Evolutionary conservation across 1,140 invertebrate species (phyloP).

Genomic region (Trissolcus basalis): DNA sequence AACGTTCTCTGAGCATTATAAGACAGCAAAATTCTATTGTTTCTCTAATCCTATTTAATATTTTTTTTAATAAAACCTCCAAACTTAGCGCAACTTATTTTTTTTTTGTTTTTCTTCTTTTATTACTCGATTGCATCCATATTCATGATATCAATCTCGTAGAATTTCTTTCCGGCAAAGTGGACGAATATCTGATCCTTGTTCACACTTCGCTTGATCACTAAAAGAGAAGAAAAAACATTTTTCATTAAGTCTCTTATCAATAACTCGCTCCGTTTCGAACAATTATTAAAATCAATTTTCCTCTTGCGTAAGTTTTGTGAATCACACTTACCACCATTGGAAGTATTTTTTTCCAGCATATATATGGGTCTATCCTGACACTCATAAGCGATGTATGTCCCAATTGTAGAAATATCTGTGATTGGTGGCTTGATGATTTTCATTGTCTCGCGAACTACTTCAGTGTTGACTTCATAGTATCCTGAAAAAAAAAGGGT

Average conservation of each 20-base stretch:
- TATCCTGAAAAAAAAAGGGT: conserved; percentile 77
- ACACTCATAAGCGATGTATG: conserved; percentile 84
- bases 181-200: conserved; percentile 70
- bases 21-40: conserved; percentile 57
- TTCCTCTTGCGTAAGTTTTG: no score
- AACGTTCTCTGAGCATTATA: conserved; percentile 48
- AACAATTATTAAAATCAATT: no score
- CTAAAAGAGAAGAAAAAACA: conserved; percentile 75
- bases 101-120: no score
- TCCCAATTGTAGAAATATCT: conserved; percentile 81
- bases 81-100: conserved; percentile 22
- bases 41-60: conserved; percentile 44
- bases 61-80: conserved; percentile 48
- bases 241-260: conserved; percentile 15
- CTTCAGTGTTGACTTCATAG: conserved; percentile 88
- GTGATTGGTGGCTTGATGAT: conserved; percentile 84
- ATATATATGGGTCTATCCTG: conserved; percentile 83
- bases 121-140: conserved; percentile 31
- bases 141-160: conserved; percentile 85
- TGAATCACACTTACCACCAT: conserved; percentile 64
- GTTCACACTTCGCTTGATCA: conserved; percentile 81
- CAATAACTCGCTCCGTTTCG: no score
- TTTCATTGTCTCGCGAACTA: conserved; percentile 86
- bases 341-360: conserved; percentile 79
- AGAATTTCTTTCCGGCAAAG: conserved; percentile 84